Base-by-base conservation (phyloP, 2,113 vertebrate species). In the Chloropsis cyanopogon region DNA sequence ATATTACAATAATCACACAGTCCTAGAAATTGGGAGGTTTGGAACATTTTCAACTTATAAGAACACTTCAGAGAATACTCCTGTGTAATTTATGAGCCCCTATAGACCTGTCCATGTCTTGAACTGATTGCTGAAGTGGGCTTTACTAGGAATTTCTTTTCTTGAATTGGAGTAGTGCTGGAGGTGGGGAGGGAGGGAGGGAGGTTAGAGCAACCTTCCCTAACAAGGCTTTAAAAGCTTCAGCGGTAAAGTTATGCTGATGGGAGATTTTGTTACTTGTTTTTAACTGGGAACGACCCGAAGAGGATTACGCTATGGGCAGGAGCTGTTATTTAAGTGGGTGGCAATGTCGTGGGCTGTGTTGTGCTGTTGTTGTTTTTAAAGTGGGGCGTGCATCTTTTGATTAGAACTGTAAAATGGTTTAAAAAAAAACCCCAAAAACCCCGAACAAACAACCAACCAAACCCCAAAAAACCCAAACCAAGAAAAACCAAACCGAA, bases 61-160 rank as follows among this genome's bases (percentile, higher is more conserved):
- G 91, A 95, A 97, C 90, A 95, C 96, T 97, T 97, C 90, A 79
- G 97, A 97, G 97, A 97, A 97, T 97, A 96, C 77, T 94, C 59
- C 44, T 73, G 92, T 90, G 93, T 98, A 97, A 98, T 98, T 98
- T 98, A 97, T 95, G 97, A 98, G 97, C 90, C 98, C 96, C 97
- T 86, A 54, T 75, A 97, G 98, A 97, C 95, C 95, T 96, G 93
- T 97, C 96, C 97, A 96, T 97, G 97, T 96, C 97, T 97, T 94
- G 96, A 98, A 95, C 95, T 96, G 97, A 97, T 92, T 92, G 96
- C 60, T 96, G 96, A 97, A 97, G 96, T 93, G 95, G 96, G 97
- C 96, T 98, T 97, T 98, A 96, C 95, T 69, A 97, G 97, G 97
- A 97, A 97, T 98, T 97, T 97, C 96, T 97, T 73, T 65, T 28